These are phyloP conservation scores for Myoxocephalus aenaeus DNA, from an alignment of 2,797 vertebrate genomes.

Conservation along the genomic window DNA sequence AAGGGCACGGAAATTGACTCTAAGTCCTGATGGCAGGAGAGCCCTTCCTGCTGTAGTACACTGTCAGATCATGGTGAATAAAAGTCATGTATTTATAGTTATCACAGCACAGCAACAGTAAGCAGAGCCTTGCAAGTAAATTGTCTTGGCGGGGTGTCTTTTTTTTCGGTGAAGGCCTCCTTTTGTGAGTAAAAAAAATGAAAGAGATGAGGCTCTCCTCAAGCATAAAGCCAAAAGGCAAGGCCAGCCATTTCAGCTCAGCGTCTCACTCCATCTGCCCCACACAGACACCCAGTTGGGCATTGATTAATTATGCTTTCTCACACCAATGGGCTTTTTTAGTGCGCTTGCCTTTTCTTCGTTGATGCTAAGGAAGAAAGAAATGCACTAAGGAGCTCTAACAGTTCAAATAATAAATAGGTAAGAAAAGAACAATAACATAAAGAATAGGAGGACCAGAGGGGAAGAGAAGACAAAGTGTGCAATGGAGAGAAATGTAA, in stretches of 20 bases:
- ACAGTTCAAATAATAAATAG: constrained; percentile 1
- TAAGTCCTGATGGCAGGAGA: constrained; percentile 73
- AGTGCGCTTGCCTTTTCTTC: constrained; percentile 39
- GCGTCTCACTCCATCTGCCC: constrained; percentile 72
- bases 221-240: constrained; percentile 72
- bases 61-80: constrained; percentile 70
- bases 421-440: not conserved
- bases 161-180: constrained; percentile 49
- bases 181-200: constrained; percentile 68
- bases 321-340: constrained; percentile 58
- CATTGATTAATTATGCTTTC: constrained; percentile 76
- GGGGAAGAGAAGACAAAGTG: not conserved
- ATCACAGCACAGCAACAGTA: constrained; percentile 67
- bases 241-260: constrained; percentile 67
- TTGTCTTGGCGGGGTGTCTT: constrained; percentile 68
- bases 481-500: not conserved
- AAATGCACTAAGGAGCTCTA: constrained; percentile 16
- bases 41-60: constrained; percentile 55
- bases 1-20: constrained; percentile 81
- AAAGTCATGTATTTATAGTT: constrained; percentile 78
- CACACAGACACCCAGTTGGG: constrained; percentile 55
- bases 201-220: constrained; percentile 67
- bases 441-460: not conserved
- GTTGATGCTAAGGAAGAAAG: constrained; percentile 25
- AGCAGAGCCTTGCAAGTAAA: constrained; percentile 72